Evolutionary conservation across 2,797 vertebrate species (phyloP), one percentile per base, ranked within the genome.

Genomic region (Phoebastria nigripes): DNA sequence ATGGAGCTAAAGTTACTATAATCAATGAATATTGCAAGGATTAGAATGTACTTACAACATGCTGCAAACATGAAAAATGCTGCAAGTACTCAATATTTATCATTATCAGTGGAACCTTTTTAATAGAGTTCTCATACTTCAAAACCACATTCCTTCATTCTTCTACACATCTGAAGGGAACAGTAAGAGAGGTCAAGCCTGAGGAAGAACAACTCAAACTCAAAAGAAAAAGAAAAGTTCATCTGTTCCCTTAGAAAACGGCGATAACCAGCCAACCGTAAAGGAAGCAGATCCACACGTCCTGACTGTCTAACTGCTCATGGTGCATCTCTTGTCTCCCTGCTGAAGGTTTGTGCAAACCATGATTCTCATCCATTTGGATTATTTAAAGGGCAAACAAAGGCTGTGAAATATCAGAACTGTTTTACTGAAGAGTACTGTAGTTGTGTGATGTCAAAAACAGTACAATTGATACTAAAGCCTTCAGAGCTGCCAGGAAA

Each of bases 401-500:
- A 82, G 58, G 58, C 47, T 61, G n/a, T 7, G 44, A 82, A 86
- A 82, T 66, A 49, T 10, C 74, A 66, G 42, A 95, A 82, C 51
- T 52, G 29, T 94, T 82, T 83, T 47, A 86, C 49, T 82, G 70
- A 95, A 83, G 35, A 80, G 35, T 33, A 65, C 46, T 91, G 73
- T 42, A 79, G 70, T 29, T 79, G 51, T 15, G 12, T 65, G 73
- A 52, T 62, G 15, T 63, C 81, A 95, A 83, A 85, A 85, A 19
- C 21, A 89, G 93, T n/a, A 89, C 61, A 87, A 82, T 8, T 55
- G 55, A 56, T 58, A 88, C 25, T 15, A 58, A 58, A 89, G 35
- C 61, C 82, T 92, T 87, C 86, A 91, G 74, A 90, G 67, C 72
- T 88, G 37, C 4, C 58, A 87, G 62, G 59, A 94, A 86, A 96